These are phyloP conservation scores for Rhynchotus rufescens DNA, from an alignment of 2,797 vertebrate genomes.

Conservation along the genomic window DNA sequence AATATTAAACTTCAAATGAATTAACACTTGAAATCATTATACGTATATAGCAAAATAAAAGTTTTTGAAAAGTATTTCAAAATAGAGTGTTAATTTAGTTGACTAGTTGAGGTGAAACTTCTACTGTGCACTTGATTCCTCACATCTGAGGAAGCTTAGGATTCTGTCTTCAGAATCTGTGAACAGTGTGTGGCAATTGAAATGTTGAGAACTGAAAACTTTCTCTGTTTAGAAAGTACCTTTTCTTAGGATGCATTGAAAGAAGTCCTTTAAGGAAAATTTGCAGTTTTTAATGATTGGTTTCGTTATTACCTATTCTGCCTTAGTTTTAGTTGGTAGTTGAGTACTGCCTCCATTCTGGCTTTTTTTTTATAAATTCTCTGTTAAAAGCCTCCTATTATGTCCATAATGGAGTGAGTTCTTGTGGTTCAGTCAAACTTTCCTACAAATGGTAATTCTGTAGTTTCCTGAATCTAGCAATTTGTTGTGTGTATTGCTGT, in stretches of 20 bases:
- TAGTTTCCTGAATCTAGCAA: conserved; percentile 35
- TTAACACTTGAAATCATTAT: background rate
- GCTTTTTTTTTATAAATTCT: background rate
- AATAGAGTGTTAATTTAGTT: background rate
- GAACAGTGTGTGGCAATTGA: background rate
- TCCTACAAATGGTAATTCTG: background rate
- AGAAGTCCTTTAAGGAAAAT: background rate
- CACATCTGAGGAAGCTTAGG: background rate
- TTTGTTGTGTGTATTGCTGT: background rate
- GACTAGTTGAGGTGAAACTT: background rate
- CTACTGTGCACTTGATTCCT: background rate
- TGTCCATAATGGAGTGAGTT: conserved; percentile 44
- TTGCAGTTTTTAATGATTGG: background rate
- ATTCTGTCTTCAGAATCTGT: background rate
- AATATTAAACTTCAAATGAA: background rate
- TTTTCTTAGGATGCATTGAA: background rate
- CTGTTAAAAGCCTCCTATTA: background rate
- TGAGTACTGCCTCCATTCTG: background rate
- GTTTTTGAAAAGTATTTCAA: background rate
- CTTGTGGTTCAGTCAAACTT: conserved; percentile 37
- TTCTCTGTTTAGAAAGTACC: background rate
- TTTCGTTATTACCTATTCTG: background rate
- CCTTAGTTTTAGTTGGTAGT: background rate
- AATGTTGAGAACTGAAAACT: background rate
- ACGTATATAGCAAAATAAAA: background rate